phyloP scores from a whole-genome alignment of 2,888 invertebrate genomes.

The Eilema caniola region DNA sequence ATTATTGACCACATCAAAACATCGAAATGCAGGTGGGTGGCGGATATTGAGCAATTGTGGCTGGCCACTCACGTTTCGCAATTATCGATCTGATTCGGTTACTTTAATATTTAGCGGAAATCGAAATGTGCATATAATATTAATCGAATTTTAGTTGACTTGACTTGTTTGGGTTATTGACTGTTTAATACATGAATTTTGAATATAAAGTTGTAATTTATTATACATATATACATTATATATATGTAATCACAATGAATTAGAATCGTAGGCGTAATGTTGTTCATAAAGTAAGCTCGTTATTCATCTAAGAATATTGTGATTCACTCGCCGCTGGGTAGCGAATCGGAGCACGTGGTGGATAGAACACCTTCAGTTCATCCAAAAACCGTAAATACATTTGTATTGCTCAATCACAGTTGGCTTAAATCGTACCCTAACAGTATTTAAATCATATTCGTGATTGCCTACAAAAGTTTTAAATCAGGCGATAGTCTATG shows the following conservation, averaged over 20 bases:
- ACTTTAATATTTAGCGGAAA: constrained; percentile 30
- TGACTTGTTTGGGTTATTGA: background rate
- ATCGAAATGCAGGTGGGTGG: constrained; percentile 62
- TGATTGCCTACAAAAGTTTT: background rate
- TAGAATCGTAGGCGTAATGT: constrained; percentile 16
- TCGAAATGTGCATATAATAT: constrained; percentile 4
- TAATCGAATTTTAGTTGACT: background rate
- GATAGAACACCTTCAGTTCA: constrained; percentile 32
- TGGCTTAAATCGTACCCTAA: background rate
- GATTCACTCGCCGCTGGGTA: constrained; percentile 56
- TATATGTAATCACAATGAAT: constrained; percentile 15
- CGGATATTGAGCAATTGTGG: constrained; percentile 66
- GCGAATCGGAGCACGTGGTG: constrained; percentile 50
- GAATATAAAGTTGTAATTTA: background rate
- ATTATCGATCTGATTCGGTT: constrained; percentile 65
- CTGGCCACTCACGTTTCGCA: constrained; percentile 61
- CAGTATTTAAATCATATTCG: background rate
- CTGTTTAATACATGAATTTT: background rate
- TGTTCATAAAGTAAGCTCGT: constrained; percentile 35
- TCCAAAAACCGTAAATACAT: background rate
- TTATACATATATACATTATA: no score
- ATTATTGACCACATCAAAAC: constrained; percentile 38
- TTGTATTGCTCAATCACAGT: background rate
- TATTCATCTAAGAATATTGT: constrained; percentile 42
- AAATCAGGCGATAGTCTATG: constrained; percentile 5